Evolutionary conservation across 2,888 invertebrate genomes (phyloP).

Genomic region (Empis stercorea): DNA sequence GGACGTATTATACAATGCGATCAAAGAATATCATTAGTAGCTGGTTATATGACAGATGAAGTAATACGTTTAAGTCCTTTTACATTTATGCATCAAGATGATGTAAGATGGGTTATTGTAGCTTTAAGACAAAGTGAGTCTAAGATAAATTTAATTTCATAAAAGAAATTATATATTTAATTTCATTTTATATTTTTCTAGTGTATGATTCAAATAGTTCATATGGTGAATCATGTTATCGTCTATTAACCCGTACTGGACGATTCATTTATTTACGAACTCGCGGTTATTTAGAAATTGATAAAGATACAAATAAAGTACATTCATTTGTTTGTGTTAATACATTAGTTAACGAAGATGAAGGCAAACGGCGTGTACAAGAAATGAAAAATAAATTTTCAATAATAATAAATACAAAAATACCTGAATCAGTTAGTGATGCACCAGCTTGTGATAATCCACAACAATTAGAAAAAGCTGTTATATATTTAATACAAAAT

Average conservation of each 20-base stretch:
- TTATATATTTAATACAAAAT: slow-evolving; percentile 53
- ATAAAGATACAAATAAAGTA: slow-evolving; percentile 59
- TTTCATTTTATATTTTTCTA: too few relatives aligned
- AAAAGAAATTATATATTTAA: too few relatives aligned
- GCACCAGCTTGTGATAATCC: slow-evolving; percentile 55
- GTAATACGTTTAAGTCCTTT: slow-evolving; percentile 80
- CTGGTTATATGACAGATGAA: slow-evolving; percentile 82
- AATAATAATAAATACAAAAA: slow-evolving; percentile 46
- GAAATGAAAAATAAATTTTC: slow-evolving; percentile 73
- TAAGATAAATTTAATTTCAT: slow-evolving; percentile 28
- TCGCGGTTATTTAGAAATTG: slow-evolving; percentile 71
- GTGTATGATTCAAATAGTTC: slow-evolving; percentile 78
- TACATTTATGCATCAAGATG: slow-evolving; percentile 79
- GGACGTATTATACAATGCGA: slow-evolving; percentile 83
- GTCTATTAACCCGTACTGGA: slow-evolving; percentile 69
- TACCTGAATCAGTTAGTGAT: slow-evolving; percentile 31
- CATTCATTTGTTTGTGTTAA: slow-evolving; percentile 82
- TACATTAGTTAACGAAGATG: slow-evolving; percentile 57
- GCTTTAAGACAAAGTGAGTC: slow-evolving; percentile 78
- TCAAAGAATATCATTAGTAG: slow-evolving; percentile 77
- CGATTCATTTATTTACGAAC: slow-evolving; percentile 74
- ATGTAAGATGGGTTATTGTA: slow-evolving; percentile 78
- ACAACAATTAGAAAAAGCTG: slow-evolving; percentile 53
- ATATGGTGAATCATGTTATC: slow-evolving; percentile 75
- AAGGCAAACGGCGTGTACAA: slow-evolving; percentile 56